phyloP scores from a whole-genome alignment of 1,140 invertebrate species.

The Drosophila tropicalis region DNA sequence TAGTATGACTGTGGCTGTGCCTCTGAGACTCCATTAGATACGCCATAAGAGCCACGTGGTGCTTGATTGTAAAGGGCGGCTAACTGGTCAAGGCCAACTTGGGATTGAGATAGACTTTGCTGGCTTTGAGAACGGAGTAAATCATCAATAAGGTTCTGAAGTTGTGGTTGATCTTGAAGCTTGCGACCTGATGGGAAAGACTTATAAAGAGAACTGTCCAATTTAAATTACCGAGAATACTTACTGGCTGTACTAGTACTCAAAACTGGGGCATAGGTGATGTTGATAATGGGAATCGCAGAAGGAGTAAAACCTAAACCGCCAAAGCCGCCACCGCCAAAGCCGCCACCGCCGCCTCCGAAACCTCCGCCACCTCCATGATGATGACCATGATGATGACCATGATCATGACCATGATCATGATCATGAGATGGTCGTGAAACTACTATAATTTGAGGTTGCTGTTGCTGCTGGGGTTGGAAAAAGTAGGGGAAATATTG shows the following conservation, averaged over 20 bases:
- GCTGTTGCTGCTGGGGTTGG: not conserved
- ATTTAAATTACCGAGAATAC: not conserved
- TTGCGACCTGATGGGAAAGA: not conserved
- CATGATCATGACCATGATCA: too few relatives aligned
- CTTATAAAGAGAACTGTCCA: not conserved
- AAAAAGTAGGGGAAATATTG: not conserved
- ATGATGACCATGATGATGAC: not conserved
- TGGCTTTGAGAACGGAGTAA: too few relatives aligned
- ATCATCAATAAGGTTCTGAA: not conserved
- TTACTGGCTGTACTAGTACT: not conserved
- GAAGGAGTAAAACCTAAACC: too few relatives aligned
- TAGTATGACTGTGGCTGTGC: not conserved
- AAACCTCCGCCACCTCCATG: not conserved
- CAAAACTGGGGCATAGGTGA: conserved; percentile 35
- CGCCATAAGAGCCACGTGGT: not conserved
- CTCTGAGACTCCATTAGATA: not conserved
- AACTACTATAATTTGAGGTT: not conserved
- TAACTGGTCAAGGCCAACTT: too few relatives aligned
- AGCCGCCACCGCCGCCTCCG: not conserved
- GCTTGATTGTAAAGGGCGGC: not conserved
- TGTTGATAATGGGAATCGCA: conserved; percentile 27
- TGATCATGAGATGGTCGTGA: not conserved
- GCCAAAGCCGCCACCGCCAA: not conserved
- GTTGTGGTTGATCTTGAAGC: not conserved
- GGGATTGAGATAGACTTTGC: too few relatives aligned